phyloP scores from a whole-genome alignment of 2,797 vertebrate species.

The Fundulus diaphanus region DNA sequence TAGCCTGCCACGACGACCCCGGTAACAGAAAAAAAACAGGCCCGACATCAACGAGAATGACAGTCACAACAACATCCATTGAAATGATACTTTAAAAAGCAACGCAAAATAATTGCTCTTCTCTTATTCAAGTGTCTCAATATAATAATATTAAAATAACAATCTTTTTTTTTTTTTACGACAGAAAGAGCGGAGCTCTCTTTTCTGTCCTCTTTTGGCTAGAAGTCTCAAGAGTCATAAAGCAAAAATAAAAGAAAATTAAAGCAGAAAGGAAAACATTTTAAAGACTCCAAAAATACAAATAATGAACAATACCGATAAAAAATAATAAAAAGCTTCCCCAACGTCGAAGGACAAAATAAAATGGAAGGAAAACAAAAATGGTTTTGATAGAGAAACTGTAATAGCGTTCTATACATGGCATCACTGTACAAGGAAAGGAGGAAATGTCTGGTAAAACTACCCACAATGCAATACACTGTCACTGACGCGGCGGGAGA shows the following conservation, averaged over 20 bases:
- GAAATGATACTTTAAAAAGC: constrained; percentile 79
- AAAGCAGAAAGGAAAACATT: constrained; percentile 32
- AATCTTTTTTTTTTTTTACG: constrained; percentile 63
- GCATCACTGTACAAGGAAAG: constrained; percentile 82
- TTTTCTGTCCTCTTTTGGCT: constrained; percentile 76
- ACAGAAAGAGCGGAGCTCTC: constrained; percentile 60
- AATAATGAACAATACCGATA: constrained; percentile 70
- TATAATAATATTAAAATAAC: constrained; percentile 72
- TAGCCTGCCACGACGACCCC: constrained; percentile 65
- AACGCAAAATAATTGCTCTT: constrained; percentile 79
- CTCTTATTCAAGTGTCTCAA: constrained; percentile 81
- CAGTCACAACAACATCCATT: constrained; percentile 72
- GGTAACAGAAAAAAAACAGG: constrained; percentile 70
- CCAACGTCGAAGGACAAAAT: constrained; percentile 22
- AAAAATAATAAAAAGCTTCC: constrained; percentile 54
- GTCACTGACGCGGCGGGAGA: constrained; percentile 65
- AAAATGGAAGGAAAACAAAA: constrained; percentile 54
- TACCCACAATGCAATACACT: constrained; percentile 78
- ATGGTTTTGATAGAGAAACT: constrained; percentile 75
- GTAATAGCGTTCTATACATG: constrained; percentile 81
- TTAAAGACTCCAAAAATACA: constrained; percentile 73
- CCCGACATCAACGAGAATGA: constrained; percentile 73
- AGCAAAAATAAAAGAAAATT: constrained; percentile 53
- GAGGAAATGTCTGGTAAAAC: constrained; percentile 75
- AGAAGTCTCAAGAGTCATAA: constrained; percentile 73